Conservation (phyloP, 2,113 vertebrate species). For the Nerophis ophidion region DNA sequence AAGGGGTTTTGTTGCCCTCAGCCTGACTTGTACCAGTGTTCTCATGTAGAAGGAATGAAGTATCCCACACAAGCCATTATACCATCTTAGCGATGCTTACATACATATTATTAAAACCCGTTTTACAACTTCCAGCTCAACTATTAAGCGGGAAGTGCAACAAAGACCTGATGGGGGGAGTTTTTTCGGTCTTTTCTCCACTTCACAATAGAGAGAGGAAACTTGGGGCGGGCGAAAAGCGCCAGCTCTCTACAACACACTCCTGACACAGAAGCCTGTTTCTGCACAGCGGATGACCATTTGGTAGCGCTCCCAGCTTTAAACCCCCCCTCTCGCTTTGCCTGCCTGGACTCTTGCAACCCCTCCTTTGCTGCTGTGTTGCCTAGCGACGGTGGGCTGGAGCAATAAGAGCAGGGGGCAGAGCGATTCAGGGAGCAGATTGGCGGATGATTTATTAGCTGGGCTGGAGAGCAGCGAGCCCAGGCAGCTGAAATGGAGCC, state of each 20-base stretch:
- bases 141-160: constrained; percentile 75
- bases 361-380: constrained; percentile 73
- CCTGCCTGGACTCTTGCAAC: constrained; percentile 29
- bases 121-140: constrained; percentile 73
- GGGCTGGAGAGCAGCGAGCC: constrained; percentile 75
- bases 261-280: constrained; percentile 79
- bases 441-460: constrained; percentile 88
- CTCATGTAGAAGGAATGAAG: constrained; percentile 47
- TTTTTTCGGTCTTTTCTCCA: constrained; percentile 36
- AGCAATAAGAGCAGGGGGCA: constrained; percentile 78
- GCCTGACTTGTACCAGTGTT: constrained; percentile 39
- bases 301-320: constrained; percentile 72
- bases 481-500: constrained; percentile 78
- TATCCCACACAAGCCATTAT: constrained; percentile 45
- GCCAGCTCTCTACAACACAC: constrained; percentile 74
- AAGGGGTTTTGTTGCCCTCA: constrained; percentile 50
- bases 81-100: constrained; percentile 62
- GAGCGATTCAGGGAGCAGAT: constrained; percentile 81
- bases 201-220: constrained; percentile 66
- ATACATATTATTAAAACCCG: constrained; percentile 67
- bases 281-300: constrained; percentile 78
- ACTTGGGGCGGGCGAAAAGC: constrained; percentile 63
- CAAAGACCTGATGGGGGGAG: constrained; percentile 71
- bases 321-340: neutral
- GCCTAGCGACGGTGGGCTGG: constrained; percentile 85